Base-by-base conservation (phyloP, 2,888 invertebrate species). In the Ferrisia virgata region DNA sequence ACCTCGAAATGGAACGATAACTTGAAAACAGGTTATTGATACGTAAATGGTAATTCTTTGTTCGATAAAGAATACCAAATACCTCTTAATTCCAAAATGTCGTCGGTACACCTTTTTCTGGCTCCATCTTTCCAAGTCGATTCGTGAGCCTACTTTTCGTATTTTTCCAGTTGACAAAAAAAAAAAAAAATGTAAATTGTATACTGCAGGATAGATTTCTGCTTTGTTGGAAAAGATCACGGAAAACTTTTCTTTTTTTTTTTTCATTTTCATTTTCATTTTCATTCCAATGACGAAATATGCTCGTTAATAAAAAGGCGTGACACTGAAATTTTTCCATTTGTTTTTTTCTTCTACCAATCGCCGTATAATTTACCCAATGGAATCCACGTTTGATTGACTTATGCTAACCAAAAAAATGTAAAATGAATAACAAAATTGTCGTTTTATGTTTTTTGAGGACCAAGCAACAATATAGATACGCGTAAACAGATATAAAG, bases 1-100 rank as follows among this genome's bases (percentile, higher is more conserved):
- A 64, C 64, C 64, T 64, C 58, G 64, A 64, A 64, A 64, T 64
- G 28, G 64, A 64, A 64, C 64, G 64, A 64, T 64, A 64, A 31
- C 64, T 64, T 11, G 64, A 64, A 64, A 64, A 64, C 64, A 64
- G 64, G 28, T 64, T 64, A 64, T 64, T 64, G 64, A 64, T 64
- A 64, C 64, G 28, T 64, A 64, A 64, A 64, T 64, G 64, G 64
- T 31, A 64, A 31, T 28, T 64, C 64, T 64, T 64, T 64, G 64
- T 64, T 31, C 64, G 64, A 64, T 64, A 64, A 53, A 31, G 64
- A 64, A 64, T 64, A 28, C 64, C 64, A 64, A 64, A 64, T 64
- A 28, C 64, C 4, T 28, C 28, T 64, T 64, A 64, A 64, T 64
- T 64, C 64, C 3, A 64, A 64, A 64, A 64, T 64, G 28, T 64